Conservation (phyloP, 2,888 invertebrate species). For the Cheilosia variabilis region DNA sequence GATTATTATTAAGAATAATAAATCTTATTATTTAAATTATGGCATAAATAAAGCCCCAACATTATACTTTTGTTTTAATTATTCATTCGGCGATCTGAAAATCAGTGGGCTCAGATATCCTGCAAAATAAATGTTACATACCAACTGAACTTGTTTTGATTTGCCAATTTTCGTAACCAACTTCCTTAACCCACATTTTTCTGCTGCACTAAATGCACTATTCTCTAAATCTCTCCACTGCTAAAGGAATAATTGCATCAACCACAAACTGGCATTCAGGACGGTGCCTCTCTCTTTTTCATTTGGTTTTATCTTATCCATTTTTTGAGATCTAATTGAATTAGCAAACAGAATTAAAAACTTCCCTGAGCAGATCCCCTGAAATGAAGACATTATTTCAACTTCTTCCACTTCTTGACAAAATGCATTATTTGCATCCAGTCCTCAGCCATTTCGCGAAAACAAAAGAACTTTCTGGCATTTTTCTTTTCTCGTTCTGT, state of each 20-base stretch:
- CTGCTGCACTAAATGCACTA: neutral
- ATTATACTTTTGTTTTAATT: no score
- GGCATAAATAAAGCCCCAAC: no score
- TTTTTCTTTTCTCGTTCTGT: slow-evolving; percentile 28
- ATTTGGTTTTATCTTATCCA: neutral
- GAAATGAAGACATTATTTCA: slow-evolving; percentile 41
- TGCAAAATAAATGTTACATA: no score
- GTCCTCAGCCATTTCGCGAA: neutral
- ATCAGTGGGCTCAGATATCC: no score
- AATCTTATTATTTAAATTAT: no score
- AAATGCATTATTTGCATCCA: slow-evolving; percentile 56
- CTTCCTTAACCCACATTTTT: no score
- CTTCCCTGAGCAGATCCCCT: slow-evolving; percentile 34
- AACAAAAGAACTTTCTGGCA: slow-evolving; percentile 41
- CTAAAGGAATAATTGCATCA: slow-evolving; percentile 6
- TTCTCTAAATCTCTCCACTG: neutral
- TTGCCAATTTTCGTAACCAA: no score
- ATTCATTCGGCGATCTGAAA: no score
- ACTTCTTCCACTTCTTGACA: slow-evolving; percentile 20
- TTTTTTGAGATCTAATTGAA: slow-evolving; percentile 56
- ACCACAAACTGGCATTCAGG: slow-evolving; percentile 49
- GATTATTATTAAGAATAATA: no score
- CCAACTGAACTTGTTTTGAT: no score
- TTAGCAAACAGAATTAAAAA: slow-evolving; percentile 71
- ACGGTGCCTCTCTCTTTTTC: slow-evolving; percentile 11